Percentiles rank a stretch among this genome's conserved stretches.
phyloP scores from a whole-genome alignment of 92 coral and sea anemone species.

The Scolanthus callimorphus region DNA sequence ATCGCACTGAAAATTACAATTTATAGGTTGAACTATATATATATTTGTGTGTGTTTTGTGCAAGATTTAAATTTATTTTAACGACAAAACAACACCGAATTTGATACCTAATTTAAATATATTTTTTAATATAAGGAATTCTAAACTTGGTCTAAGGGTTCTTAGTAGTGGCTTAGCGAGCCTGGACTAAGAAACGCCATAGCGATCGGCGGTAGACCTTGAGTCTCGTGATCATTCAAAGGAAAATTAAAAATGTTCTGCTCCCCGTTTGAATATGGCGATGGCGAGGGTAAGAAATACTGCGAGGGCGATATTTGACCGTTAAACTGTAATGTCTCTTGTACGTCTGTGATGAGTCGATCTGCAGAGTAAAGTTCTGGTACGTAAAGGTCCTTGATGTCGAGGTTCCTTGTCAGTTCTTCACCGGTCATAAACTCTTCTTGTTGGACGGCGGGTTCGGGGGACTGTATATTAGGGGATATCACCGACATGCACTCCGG shows the following conservation, averaged over 20 bases:
- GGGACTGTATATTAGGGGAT: conserved; percentile 56
- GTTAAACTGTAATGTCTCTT: conserved; percentile 49
- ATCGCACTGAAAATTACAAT: too few species aligned
- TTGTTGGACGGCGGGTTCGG: conserved; percentile 24
- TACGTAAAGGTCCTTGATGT: conserved; percentile 92
- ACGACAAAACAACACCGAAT: too few species aligned
- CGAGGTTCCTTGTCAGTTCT: conserved; percentile 91
- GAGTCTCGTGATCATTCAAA: conserved; percentile 74
- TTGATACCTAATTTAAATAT: too few species aligned
- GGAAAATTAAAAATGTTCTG: conserved; percentile 67
- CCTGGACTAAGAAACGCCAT: conserved; percentile 85
- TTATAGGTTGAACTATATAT: too few species aligned
- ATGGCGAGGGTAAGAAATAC: conserved; percentile 68
- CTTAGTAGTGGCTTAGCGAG: conserved; percentile 31
- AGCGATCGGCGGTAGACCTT: conserved; percentile 80
- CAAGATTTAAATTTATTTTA: too few species aligned
- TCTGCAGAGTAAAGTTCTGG: conserved; percentile 88
- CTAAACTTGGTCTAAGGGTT: too few species aligned
- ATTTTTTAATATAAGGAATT: too few species aligned
- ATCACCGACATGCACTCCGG: conserved; percentile 62
- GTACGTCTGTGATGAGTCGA: conserved; percentile 49
- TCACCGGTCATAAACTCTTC: conserved; percentile 91
- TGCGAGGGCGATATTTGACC: conserved; percentile 86
- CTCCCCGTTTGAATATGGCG: conserved; percentile 58
- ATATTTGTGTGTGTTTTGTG: too few species aligned